Evolutionary conservation across 2,888 invertebrate genomes (phyloP), one percentile per base, ranked within the genome.

Genomic region (Caenorhabditis panamensis): DNA sequence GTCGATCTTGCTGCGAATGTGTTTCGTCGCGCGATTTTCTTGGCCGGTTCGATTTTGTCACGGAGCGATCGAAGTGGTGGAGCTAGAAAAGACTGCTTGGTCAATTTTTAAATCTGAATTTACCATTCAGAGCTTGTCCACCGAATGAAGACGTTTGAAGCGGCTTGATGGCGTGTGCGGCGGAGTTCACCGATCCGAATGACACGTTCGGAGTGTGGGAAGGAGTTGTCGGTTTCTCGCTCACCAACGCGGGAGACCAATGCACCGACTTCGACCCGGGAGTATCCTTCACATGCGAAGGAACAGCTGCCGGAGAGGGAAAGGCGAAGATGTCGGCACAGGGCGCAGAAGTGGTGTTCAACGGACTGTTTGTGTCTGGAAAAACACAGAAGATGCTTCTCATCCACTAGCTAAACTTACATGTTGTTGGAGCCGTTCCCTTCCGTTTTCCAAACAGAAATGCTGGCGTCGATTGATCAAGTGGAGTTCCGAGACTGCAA

Each of bases 301-400:
- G 86, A 49, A 86, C 56, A 13, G 82, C 53, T 8, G 69, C 4
- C 16, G 44, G 73, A 18, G 82, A 47, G 18, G 84, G 77, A 9
- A 69, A 82, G 0, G 86, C 84, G 62, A 86, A 86, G 53, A 86
- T 85, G 51, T 86, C 86, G 8, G 79, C 59, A n/a, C 79, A 80
- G n/a, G 86, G 85, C 0, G 82, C 80, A 9, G 83, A 79, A 2
- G 76, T 58, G 5, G 79, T 67, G 47, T 56, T 73, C 22, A 76
- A 6, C 2, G 82, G 76, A 44, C 75, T 77, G 31, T 81, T 79
- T 18, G 76, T 56, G 47, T 71, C 84, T 82, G 47, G n/a, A 67
- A 8, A 11, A n/a, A 26, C 24, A 24, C 3, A 41, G 16, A 41
- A 41, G 9, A 2, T 36, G n/a, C n/a, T n/a, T n/a, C n/a, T n/a